Evolutionary conservation across 2,888 invertebrate genomes (phyloP).

Genomic region (Oasisia sp.): DNA sequence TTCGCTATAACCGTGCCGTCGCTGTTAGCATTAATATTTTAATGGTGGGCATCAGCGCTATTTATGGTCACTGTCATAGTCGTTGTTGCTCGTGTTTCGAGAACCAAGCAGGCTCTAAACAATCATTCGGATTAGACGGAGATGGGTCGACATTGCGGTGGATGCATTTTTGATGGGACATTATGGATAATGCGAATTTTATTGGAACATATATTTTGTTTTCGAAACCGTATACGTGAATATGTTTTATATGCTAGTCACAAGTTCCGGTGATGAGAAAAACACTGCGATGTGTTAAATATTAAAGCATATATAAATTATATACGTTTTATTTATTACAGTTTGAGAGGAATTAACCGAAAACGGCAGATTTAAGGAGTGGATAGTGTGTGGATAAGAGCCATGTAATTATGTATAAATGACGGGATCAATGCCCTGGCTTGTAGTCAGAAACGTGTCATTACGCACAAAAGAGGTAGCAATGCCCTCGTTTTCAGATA

Average conservation of each 20-base stretch:
- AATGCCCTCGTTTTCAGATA: too few relatives aligned
- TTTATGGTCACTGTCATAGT: neutral
- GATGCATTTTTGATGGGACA: neutral
- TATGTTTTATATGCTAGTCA: neutral
- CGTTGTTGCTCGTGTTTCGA: neutral
- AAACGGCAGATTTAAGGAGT: neutral
- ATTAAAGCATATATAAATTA: neutral
- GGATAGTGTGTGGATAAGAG: neutral
- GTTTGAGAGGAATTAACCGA: too few relatives aligned
- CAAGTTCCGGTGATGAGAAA: neutral
- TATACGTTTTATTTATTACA: neutral
- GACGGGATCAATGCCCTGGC: too few relatives aligned
- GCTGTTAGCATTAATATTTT: conserved; percentile 9
- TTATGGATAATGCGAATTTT: neutral
- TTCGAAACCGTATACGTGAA: neutral
- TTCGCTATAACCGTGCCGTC: neutral
- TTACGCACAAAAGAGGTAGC: neutral
- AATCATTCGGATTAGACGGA: neutral
- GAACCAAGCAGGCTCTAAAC: neutral
- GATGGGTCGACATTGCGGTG: neutral
- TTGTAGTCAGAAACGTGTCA: neutral
- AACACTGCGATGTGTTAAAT: neutral
- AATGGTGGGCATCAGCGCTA: conserved; percentile 6
- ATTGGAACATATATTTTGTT: neutral
- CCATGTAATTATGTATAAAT: neutral